Evolutionary conservation across 2,113 vertebrate genomes (phyloP), one percentile per base, ranked within the genome.

Genomic region (Macroglossus sobrinus): DNA sequence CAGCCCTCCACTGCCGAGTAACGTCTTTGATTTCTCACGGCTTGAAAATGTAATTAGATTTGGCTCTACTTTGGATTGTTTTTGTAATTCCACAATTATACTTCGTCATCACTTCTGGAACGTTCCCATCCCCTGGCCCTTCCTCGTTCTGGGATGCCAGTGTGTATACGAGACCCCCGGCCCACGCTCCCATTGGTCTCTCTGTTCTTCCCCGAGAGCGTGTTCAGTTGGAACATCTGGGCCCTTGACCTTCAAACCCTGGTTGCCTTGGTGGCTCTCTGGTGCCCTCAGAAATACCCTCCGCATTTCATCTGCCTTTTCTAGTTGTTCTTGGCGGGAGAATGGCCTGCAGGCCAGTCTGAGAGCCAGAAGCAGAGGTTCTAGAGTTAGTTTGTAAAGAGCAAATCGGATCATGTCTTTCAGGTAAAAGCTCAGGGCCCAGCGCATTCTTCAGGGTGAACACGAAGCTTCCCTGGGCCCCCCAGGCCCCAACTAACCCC

Each of bases 291-390:
- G 75, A 59, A 40, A 43, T 71, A 57, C 71, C 90, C 90, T 85
- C n/a, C 69, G 66, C 79, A 45, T 76, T 84, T 97, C 64, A 43
- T 75, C 9, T 71, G 50, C 75, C 24, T 95, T 92, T 63, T 89
- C 40, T 88, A 61, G 24, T 59, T 90, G 69, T 89, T 91, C 38
- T 84, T 7, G 30, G 11, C 63, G 40, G n/a, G 28, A 55, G 33
- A 78, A 45, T 69, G 30, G 21, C 28, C 85, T 55, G 0, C 38
- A 61, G 38, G 40, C 40, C 76, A 19, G 16, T 84, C n/a, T 64
- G 47, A 79, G 81, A 45, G 19, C 35, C 61, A 63, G 26, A 89
- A 86, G 72, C 28, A 91, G 9, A 78, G 91, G 68, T 84, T 14
- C 33, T 33, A 80, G 57, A 86, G 66, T 61, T 72, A 87, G 30